Conservation (phyloP, 30 jellyfish, hydroid and myxozoan genomes). For the Aurelia aurita region DNA sequence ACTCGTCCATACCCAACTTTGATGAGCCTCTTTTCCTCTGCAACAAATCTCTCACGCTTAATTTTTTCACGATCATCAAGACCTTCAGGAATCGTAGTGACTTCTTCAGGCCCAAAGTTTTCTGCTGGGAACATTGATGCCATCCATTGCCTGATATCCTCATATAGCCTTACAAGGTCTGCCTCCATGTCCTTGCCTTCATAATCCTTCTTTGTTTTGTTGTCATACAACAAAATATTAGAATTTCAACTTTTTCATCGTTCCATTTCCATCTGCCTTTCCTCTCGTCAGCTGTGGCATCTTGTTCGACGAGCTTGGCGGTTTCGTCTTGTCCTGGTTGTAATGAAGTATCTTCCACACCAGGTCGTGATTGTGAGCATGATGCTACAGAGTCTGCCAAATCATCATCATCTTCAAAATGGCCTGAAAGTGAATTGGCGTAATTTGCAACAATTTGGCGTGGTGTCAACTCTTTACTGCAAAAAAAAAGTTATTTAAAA, state of each 20-base stretch:
- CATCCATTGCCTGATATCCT: constrained; percentile 44
- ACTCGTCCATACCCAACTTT: constrained; percentile 64
- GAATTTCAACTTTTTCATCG: constrained; percentile 26
- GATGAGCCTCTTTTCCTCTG: constrained; percentile 34
- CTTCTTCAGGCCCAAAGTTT: constrained; percentile 49
- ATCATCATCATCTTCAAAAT: neutral
- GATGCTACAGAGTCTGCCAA: no score
- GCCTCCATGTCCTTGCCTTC: constrained; percentile 64
- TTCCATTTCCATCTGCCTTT: constrained; percentile 44
- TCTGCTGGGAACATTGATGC: constrained; percentile 48
- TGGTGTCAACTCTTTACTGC: constrained; percentile 5
- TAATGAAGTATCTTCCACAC: neutral
- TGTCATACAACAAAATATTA: constrained; percentile 31
- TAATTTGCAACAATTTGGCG: constrained; percentile 3
- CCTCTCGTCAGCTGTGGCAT: constrained; percentile 4
- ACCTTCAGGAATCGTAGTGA: constrained; percentile 28
- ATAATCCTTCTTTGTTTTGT: constrained; percentile 30
- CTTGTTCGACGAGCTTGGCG: neutral
- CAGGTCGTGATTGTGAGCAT: neutral
- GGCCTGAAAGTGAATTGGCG: neutral
- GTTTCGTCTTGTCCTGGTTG: neutral
- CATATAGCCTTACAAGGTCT: constrained; percentile 55
- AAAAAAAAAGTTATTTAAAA: neutral
- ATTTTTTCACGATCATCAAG: constrained; percentile 20
- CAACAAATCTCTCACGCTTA: neutral